These are phyloP conservation scores for Glaucidium brasilianum DNA, from an alignment of 2,113 vertebrate genomes.

Conservation along the genomic window DNA sequence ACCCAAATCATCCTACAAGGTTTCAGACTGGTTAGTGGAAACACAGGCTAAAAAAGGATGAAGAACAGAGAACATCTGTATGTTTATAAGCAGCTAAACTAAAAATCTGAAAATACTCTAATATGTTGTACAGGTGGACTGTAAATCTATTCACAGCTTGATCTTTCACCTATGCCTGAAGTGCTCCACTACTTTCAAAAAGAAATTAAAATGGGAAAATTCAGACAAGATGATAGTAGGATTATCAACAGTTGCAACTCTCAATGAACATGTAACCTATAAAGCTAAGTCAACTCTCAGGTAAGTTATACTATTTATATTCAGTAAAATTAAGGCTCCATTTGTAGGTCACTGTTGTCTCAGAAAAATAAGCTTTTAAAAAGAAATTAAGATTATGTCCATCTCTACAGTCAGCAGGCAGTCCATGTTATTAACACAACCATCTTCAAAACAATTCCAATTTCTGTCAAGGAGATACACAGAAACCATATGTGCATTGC, in stretches of 20 bases:
- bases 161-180: background rate
- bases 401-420: background rate
- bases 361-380: background rate
- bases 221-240: background rate
- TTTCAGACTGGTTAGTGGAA: background rate
- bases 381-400: background rate
- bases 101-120: background rate
- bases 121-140: background rate
- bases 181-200: background rate
- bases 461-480: background rate
- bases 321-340: background rate
- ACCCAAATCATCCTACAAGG: background rate
- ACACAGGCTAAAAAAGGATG: background rate
- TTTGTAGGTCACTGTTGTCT: background rate
- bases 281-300: background rate
- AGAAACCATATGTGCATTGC: background rate
- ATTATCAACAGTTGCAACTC: background rate
- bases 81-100: background rate
- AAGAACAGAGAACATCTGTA: background rate
- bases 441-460: background rate
- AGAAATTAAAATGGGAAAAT: background rate
- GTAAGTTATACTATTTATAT: background rate
- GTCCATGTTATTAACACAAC: background rate
- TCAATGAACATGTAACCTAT: background rate
- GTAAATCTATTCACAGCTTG: background rate